phyloP scores from a whole-genome alignment of 2,888 invertebrate genomes.

The Erannis defoliaria region DNA sequence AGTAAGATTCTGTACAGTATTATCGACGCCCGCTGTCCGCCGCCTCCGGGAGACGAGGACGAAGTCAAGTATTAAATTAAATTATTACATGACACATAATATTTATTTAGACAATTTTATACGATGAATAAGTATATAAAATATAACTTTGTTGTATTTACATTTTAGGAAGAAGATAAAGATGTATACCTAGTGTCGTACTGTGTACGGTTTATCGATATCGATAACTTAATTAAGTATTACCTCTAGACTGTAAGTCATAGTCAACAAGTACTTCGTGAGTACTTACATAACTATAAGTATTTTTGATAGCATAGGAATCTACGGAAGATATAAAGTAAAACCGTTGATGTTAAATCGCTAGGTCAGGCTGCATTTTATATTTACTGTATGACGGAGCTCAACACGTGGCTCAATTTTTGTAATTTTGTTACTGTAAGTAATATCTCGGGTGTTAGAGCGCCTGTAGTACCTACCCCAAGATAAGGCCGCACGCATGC shows the following conservation, averaged over 20 bases:
- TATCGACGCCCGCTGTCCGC: constrained; percentile 52
- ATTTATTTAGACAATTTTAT: constrained; percentile 63
- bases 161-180: constrained; percentile 38
- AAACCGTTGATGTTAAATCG: neutral
- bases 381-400: constrained; percentile 6
- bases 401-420: constrained; percentile 8
- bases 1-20: constrained; percentile 67
- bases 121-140: constrained; percentile 36
- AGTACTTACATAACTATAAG: constrained; percentile 1
- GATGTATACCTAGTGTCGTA: constrained; percentile 44
- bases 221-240: neutral
- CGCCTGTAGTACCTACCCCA: neutral
- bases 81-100: constrained; percentile 55
- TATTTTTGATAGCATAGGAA: neutral
- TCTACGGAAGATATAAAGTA: no score
- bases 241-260: no score
- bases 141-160: constrained; percentile 47
- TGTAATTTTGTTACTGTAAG: constrained; percentile 3
- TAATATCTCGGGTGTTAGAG: neutral
- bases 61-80: constrained; percentile 47
- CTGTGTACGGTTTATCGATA: constrained; percentile 47
- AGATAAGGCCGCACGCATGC: no score
- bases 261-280: no score
- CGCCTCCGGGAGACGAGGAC: constrained; percentile 30
- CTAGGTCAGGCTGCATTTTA: constrained; percentile 5